Conservation (phyloP, 2,888 invertebrate genomes). For the Disparrhopalites patrizii region DNA sequence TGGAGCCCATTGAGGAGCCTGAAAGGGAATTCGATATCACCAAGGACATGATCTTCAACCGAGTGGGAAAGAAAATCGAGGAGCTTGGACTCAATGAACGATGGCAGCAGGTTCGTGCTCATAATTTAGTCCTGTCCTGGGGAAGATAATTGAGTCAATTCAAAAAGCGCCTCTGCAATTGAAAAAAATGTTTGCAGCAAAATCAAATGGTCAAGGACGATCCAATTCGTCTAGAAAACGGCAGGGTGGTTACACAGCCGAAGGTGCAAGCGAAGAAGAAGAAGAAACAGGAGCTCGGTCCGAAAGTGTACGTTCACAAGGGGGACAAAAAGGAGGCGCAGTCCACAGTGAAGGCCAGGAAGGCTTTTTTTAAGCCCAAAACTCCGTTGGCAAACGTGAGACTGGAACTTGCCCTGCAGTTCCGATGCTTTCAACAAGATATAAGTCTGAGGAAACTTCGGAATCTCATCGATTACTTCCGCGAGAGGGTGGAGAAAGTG, state of each 20-base stretch:
- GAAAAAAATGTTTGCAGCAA: background rate
- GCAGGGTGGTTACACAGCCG: background rate
- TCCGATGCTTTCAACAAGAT: conserved; percentile 57
- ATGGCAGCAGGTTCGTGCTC: conserved; percentile 14
- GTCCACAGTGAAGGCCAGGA: conserved; percentile 41
- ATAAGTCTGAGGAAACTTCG: conserved; percentile 61
- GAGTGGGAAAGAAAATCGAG: conserved; percentile 10
- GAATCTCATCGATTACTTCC: conserved; percentile 62
- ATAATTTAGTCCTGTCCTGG: no score
- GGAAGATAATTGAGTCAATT: no score
- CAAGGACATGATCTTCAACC: background rate
- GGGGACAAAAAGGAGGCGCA: conserved; percentile 12
- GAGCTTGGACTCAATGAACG: conserved; percentile 15
- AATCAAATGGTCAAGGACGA: background rate
- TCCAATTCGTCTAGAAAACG: no score
- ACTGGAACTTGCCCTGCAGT: conserved; percentile 33
- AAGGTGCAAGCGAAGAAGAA: background rate
- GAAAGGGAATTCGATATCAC: conserved; percentile 39
- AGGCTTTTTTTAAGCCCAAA: conserved; percentile 38
- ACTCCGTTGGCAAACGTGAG: conserved; percentile 28
- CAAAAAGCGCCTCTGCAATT: no score
- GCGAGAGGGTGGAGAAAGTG: conserved; percentile 60
- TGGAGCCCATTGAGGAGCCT: conserved; percentile 59
- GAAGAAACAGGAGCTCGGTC: background rate
- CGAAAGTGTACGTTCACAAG: background rate